Base-by-base conservation (phyloP, 2,888 invertebrate genomes). In the Xestia sexstrigata region DNA sequence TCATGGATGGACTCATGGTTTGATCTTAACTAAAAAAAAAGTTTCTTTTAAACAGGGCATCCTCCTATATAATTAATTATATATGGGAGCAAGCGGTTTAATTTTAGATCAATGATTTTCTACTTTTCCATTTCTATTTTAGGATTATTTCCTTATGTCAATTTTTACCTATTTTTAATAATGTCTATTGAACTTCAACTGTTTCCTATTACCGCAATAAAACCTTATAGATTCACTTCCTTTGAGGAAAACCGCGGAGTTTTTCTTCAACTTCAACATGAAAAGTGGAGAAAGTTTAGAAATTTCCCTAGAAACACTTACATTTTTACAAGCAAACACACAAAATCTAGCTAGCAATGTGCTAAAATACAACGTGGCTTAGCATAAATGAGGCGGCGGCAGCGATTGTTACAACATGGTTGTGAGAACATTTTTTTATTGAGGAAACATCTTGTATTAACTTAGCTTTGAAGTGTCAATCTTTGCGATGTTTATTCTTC, bases 381-480 rank as follows among this genome's bases (percentile, higher is more conserved):
- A 71, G 52, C 52, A 74, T 74, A 80, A 84, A 79, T 74, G 76
- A 77, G 76, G 55, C 76, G 47, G 55, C 76, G 47, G 52, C 58
- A n/a, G n/a, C n/a, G 63, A 87, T 84, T 87, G 78, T 85, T 87
- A 55, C 82, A 76, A 87, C 75, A 85, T 35, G 30, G 39, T 70
- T 81, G 82, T 87, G 87, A 74, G 85, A 87, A 85, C 60, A 76
- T 69, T 84, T 87, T 82, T 86, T 86, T 76, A 70, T 84, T 84
- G n/a, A 84, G 87, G 80, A 84, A 84, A 76, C 75, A 76, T 84
- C 75, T 69, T 62, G 35, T 79, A 62, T 87, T 66, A 47, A 70
- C 85, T 81, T 60, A 52, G 55, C 68, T 75, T 71, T 70, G 55
- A 79, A 76, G 42, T 87, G 80, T 71, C 63, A 75, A 71, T 74